These are phyloP conservation scores for Tragelaphus buxtoni DNA, from an alignment of 2,113 vertebrate species.

Conservation along the genomic window DNA sequence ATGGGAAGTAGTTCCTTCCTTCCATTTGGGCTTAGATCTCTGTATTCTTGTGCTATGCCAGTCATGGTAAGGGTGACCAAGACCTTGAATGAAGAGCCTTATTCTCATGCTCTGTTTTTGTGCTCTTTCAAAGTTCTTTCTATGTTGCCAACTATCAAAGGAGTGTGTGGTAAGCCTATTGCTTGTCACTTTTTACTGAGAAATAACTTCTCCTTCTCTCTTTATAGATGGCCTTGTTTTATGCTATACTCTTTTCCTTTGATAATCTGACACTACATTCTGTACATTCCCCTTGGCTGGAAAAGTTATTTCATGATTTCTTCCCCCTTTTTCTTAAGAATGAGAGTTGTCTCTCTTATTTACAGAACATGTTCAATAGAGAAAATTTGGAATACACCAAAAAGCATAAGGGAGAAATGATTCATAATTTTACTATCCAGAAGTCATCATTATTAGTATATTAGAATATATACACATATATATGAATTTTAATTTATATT, in stretches of 20 bases:
- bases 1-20: background rate
- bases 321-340: background rate
- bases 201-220: background rate
- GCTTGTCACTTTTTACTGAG: background rate
- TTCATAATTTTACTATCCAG: background rate
- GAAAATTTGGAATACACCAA: constrained; percentile 59
- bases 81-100: background rate
- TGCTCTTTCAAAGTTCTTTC: background rate
- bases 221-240: background rate
- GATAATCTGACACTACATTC: background rate
- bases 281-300: background rate
- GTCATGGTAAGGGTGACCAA: background rate
- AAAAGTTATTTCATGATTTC: background rate
- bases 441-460: background rate
- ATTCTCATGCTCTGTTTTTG: background rate
- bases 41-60: background rate
- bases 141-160: background rate
- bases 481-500: constrained; percentile 9
- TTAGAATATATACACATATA: background rate
- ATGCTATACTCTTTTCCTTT: background rate
- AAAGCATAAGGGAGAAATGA: constrained; percentile 41
- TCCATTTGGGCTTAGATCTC: background rate
- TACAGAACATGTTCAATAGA: constrained; percentile 1
- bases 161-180: background rate
- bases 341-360: background rate